Evolutionary conservation across 2,888 invertebrate genomes (phyloP), one percentile per base, ranked within the genome.

Genomic region (Zygogramma bicolorata): DNA sequence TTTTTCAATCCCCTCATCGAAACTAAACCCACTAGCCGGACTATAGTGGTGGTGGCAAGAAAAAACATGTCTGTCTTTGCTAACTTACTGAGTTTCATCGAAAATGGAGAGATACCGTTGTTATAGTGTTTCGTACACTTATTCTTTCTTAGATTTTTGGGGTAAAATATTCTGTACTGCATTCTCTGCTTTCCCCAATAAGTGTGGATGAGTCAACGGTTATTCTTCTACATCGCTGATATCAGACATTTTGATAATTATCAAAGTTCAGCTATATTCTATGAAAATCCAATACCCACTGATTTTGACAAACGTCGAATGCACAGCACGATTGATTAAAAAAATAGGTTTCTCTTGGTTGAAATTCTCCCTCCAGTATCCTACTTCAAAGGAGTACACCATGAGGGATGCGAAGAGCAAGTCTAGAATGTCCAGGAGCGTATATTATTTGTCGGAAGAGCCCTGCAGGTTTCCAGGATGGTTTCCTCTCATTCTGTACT

Each of bases 361-460:
- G 96, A 89, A 58, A 91, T 91, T 95, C 96, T 95, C 94, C 76
- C 96, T 90, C 96, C 96, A 96, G 86, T 95, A 95, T 75, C 93
- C 91, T 70, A 96, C 94, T 60, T 96, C 95, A 68, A 93, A 91
- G 10, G 96, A 95, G 1, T 94, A 93, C 18, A 95, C 92, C 38
- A 96, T 89, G 10, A 91, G 83, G 77, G 93, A 91, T 65, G 95
- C 93, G 85, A 96, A 90, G 20, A 93, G 83, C 38, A 90, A 90
- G 86, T 96, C 96, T 75, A 95, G 88, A 77, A 92, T 85, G 74
- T 92, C 91, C 65, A 95, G 89, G 63, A 94, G 87, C 75, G 86
- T 82, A 84, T 89, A 85, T 87, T 89, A 74, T 7, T 38, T 65
- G 18, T 68, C 38, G 15, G 58, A 74, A 38, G 67, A 72, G 8